Evolutionary conservation across 2,888 invertebrate species (phyloP), one percentile per base, ranked within the genome.

Genomic region (Spisula solida): DNA sequence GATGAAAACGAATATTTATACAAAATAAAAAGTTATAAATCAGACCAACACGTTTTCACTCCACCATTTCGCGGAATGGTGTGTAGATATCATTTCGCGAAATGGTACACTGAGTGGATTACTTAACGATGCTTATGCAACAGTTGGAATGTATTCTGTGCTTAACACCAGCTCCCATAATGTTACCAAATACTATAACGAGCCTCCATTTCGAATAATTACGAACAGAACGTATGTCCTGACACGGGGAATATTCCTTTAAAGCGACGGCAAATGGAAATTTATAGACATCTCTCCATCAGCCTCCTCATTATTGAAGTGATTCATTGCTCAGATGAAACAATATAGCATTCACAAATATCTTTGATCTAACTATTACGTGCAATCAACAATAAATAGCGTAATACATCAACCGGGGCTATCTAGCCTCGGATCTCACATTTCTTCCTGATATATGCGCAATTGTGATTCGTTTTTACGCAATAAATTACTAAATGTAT

Each of bases 361-460:
- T 78, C 89, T 89, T 89, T 89, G 89, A 89, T 89, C 89, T 87
- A 10, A 31, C 75, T 70, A 75, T 87, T 82, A 87, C 86, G 89
- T 84, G 84, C 81, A 84, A 89, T 87, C 84, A 84, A 84, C 84
- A 85, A 56, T 82, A 83, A 89, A 83, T 70, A 51, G 81, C 75
- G 81, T 81, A 55, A 83, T 89, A 89, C 41, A 89, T 89, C 89
- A 86, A 80, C n/a, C 83, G 29, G 47, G n/a, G 56, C 29, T 87
- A 87, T 87, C 87, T 56, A 75, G 29, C 51, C 55, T 48, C 66
- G 81, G 81, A 86, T 86, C 86, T 81, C 86, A 29, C 70, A 81
- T 80, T 60, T 55, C 85, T 25, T 29, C 18, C 41, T 86, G 81
- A 86, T 86, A 80, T 86, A 86, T 81, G 75, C 51, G 75, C 81